Base-by-base conservation (phyloP, 2,888 invertebrate genomes). In the Cephonodes hylas region DNA sequence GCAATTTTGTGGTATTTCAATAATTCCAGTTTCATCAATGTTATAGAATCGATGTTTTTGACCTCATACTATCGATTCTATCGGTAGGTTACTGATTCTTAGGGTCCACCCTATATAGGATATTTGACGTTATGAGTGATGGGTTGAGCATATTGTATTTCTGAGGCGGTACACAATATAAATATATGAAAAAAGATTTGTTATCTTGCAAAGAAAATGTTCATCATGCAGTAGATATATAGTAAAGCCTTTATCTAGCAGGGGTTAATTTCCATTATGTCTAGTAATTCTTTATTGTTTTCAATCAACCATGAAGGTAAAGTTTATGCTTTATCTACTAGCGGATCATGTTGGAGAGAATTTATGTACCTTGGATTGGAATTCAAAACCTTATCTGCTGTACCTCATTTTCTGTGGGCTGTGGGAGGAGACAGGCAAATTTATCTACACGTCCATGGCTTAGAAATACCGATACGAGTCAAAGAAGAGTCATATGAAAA, bases 401-500 rank as follows among this genome's bases (percentile, higher is more conserved):
- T 96, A 1, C 96, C 96, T 13, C 95, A 97, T 88, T 96, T 96
- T 78, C 93, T 98, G 77, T 99, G 98, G 98, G 98, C 98, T 1
- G 95, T 98, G 62, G 98, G 98, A 42, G 97, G 97, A 8, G 98
- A 98, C 83, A 95, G 98, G 66, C 98, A 98, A 88, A 96, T 98
- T 60, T 98, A 98, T 83, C 95, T 98, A 1, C 97, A 97, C 79
- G 97, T 98, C 5, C 96, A 97, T 80, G 96, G 96, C 0, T 90
- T 97, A 63, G 98, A 98, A 86, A 95, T 98, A 73, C 98, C 98
- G 0, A 98, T 98, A 68, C 93, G 97, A 67, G 96, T 97, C 0
- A 96, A 96, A 83, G 98, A 98, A 86, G 97, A 97, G 83, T 95
- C 97, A 0, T 98, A 96, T 83, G 98, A 98, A 89, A 98, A 98